Evolutionary conservation across 2,888 invertebrate genomes (phyloP).

Genomic region (Thelaira solivaga): DNA sequence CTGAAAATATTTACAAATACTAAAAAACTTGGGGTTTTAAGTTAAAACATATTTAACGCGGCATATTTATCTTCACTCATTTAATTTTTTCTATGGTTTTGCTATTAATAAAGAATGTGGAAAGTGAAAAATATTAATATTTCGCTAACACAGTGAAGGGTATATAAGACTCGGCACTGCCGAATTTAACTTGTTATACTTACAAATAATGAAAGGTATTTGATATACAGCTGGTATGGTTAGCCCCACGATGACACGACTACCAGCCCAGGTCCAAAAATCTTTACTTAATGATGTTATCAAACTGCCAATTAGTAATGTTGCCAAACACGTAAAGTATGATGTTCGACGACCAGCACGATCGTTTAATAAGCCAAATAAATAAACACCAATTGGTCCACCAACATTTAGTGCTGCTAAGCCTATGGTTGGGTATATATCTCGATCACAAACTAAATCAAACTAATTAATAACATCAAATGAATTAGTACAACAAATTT

Average conservation of each 20-base stretch:
- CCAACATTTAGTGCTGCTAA: slow-evolving; percentile 91
- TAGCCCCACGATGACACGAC: slow-evolving; percentile 89
- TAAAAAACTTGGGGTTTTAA: no score
- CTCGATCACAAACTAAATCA: slow-evolving; percentile 90
- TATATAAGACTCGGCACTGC: no score
- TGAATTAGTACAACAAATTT: background rate
- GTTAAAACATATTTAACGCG: no score
- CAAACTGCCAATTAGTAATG: slow-evolving; percentile 87
- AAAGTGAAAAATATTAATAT: no score
- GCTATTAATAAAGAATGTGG: no score
- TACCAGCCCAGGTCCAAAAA: slow-evolving; percentile 90
- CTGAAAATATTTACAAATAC: no score
- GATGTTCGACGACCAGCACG: slow-evolving; percentile 90
- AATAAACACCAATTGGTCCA: slow-evolving; percentile 92
- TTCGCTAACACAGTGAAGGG: no score
- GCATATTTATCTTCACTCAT: no score
- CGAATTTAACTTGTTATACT: no score
- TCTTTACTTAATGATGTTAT: slow-evolving; percentile 87
- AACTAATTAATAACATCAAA: slow-evolving; percentile 80
- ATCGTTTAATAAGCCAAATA: slow-evolving; percentile 91
- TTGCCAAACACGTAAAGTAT: slow-evolving; percentile 90
- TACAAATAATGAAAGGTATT: slow-evolving; percentile 96
- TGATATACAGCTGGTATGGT: slow-evolving; percentile 95
- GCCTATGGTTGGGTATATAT: slow-evolving; percentile 91
- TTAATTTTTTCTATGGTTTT: no score